A percentile compares a stretch with the other conserved stretches of the same genome.
phyloP scores from a whole-genome alignment of 2,113 vertebrate genomes.

The Centrocercus urophasianus region DNA sequence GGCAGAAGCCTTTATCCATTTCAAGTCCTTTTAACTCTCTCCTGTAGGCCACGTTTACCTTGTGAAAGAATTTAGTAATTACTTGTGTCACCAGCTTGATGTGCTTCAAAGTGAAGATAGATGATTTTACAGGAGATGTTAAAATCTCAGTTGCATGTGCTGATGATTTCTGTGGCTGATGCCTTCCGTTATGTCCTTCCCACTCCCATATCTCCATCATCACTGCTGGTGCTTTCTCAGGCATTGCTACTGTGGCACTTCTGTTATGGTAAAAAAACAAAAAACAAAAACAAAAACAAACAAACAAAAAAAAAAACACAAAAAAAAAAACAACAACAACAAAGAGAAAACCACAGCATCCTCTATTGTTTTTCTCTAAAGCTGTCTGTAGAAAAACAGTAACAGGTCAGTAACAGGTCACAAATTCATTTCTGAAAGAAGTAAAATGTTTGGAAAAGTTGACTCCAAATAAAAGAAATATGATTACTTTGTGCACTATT shows the following conservation, averaged over 20 bases:
- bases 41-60: neutral
- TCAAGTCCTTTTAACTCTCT: neutral
- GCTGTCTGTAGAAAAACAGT: neutral
- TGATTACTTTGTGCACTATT: rapidly evolving
- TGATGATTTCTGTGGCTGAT: neutral
- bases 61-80: neutral
- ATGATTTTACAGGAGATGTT: neutral
- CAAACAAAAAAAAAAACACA: too few relatives aligned
- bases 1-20: neutral
- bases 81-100: neutral
- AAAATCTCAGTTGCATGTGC: neutral
- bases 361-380: neutral
- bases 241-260: neutral
- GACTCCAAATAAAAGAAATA: neutral
- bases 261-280: too few relatives aligned
- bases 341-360: too few relatives aligned
- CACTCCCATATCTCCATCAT: neutral
- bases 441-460: neutral
- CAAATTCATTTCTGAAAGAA: neutral
- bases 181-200: neutral
- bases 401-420: neutral
- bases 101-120: neutral
- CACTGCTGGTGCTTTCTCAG: neutral
- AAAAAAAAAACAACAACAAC: too few relatives aligned
- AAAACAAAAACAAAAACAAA: too few relatives aligned